Base-by-base conservation (phyloP, 1,140 invertebrate species). In the Drosophila equinoxialis region DNA sequence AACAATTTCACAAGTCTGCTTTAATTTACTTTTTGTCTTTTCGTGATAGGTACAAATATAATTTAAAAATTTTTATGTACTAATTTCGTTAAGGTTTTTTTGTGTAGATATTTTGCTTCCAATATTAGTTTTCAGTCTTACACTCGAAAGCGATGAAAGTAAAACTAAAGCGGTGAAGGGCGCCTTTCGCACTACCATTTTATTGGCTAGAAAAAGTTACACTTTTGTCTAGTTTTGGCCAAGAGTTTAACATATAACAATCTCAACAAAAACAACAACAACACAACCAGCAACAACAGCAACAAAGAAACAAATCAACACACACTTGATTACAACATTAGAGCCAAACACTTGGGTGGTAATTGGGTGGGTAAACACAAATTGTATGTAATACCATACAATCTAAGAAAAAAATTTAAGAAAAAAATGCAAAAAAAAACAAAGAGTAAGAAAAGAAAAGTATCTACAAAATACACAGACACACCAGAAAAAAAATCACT, bases 291-390 rank as follows among this genome's bases (percentile, higher is more conserved):
- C 41, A 69, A 35, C 20, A 54, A 33, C 57, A 63, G 37, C 59
- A 64, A 51, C 37, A 60, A 42, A 26, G 30, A 61, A 60, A 71
- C 55, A 77, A 77, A 77, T 23, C 67, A 67, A 54, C 23, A 74
- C 59, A 65, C 30, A 37, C 54, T 8, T 17, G 45, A 51, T 51
- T 51, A 20, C 45, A 51, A 51, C 45, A 48, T 48, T 48, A 13
- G n/a, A 42, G 41, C 11, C 58, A 61, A 20, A 62, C 41, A 39
- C 41, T 39, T 74, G 79, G 79, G 71, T 75, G 75, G 83, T 71
- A 87, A 85, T 75, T 85, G 79, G 23, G 68, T 63, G 60, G 61
- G 62, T 57, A 79, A 87, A 82, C 83, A 85, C 41, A 77, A 42
- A 51, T 17, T 67, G 26, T 35, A 51, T 48, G 45, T 48, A 48